phyloP scores from a whole-genome alignment of 1,140 invertebrate species.

The Colletes latitarsis region DNA sequence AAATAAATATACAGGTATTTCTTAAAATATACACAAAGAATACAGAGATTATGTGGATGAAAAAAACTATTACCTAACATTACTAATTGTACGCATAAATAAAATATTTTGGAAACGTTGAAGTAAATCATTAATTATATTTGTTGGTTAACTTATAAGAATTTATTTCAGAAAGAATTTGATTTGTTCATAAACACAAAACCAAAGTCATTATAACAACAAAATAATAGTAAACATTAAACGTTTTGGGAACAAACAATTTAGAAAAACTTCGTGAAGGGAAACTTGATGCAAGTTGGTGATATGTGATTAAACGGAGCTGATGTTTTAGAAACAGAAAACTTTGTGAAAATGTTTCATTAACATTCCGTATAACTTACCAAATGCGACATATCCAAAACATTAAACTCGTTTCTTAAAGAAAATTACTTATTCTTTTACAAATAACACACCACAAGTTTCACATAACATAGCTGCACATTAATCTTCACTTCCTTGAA shows the following conservation, averaged over 20 bases:
- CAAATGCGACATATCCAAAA: constrained; percentile 68
- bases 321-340: background rate
- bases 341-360: background rate
- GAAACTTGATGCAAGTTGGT: background rate
- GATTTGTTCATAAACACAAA: background rate
- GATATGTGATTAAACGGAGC: background rate
- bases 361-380: constrained; percentile 45
- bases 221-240: background rate
- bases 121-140: background rate
- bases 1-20: background rate
- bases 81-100: background rate
- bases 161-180: background rate
- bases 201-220: background rate
- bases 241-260: background rate
- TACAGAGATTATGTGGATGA: background rate
- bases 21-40: background rate
- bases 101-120: background rate
- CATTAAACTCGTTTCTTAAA: constrained; percentile 47
- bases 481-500: constrained; percentile 35
- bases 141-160: background rate
- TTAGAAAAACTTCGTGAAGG: background rate
- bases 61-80: background rate
- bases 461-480: constrained; percentile 23
- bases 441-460: constrained; percentile 19
- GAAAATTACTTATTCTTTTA: constrained; percentile 32